These are phyloP conservation scores for Nasonovia ribisnigri DNA, from an alignment of 2,888 invertebrate genomes.

Conservation along the genomic window DNA sequence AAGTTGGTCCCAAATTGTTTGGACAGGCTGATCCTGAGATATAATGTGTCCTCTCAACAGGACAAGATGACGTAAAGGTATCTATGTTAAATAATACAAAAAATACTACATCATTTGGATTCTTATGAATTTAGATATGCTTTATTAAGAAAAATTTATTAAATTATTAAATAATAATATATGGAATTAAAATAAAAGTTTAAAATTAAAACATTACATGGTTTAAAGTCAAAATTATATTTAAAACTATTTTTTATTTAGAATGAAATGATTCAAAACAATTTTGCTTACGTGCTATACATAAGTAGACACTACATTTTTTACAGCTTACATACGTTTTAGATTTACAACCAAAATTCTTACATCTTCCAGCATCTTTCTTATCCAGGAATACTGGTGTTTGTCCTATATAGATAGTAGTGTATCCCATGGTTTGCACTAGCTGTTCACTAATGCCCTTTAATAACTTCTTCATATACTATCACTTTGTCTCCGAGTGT, in stretches of 20 bases:
- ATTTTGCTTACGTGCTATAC: slow-evolving; percentile 33
- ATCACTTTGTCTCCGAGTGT: too few relatives aligned
- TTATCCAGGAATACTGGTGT: slow-evolving; percentile 26
- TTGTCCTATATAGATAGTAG: not conserved
- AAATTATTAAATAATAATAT: not conserved
- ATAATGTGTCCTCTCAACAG: slow-evolving; percentile 31
- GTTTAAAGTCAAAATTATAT: too few relatives aligned
- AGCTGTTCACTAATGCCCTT: too few relatives aligned
- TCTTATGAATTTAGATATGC: slow-evolving; percentile 10
- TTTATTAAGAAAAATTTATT: slow-evolving; percentile 27
- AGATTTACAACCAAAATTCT: not conserved
- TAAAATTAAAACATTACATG: too few relatives aligned
- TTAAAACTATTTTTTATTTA: too few relatives aligned
- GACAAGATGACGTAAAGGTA: slow-evolving; percentile 30
- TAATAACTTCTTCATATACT: too few relatives aligned
- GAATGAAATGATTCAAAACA: slow-evolving; percentile 8
- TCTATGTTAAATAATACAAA: not conserved
- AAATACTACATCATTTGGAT: slow-evolving; percentile 4
- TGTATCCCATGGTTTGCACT: too few relatives aligned
- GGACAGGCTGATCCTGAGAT: slow-evolving; percentile 23
- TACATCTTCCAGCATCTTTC: slow-evolving; percentile 22
- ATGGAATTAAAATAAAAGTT: too few relatives aligned
- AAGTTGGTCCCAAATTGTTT: slow-evolving; percentile 18
- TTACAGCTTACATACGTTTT: slow-evolving; percentile 22
- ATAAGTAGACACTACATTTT: slow-evolving; percentile 30